Evolutionary conservation across 2,797 vertebrate species (phyloP), one percentile per base, ranked within the genome.

Genomic region (Trachops cirrhosus): DNA sequence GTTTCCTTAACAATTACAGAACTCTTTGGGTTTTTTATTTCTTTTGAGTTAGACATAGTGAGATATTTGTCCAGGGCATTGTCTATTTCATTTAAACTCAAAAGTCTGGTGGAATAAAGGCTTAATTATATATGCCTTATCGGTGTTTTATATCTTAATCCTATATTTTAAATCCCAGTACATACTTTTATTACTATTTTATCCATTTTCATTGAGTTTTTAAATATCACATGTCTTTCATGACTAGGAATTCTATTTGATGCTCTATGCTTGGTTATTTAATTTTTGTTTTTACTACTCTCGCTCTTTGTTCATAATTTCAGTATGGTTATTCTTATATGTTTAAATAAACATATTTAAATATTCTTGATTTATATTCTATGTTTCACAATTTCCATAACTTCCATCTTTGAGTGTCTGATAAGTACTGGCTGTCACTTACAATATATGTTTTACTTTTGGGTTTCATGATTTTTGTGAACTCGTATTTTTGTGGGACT

Each of bases 391-490:
- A 32, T 93, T 68, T 91, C 16, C 39, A 21, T 57, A 21, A 32
- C 73, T 74, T 95, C 29, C 32, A 24, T 67, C 50, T 80, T 26
- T 26, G 79, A 64, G 39, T 14, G 9, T 88, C 67, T 85, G 24
- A 11, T 37, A 87, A 79, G 26, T 26, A 15, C 37, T 88, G 57
- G 24, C 50, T 89, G 3, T 95, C 16, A 6, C 9, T 67, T 46
- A 32, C 29, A n/a, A 62, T 12, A 29, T 15, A 21, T 41, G 39
- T 15, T 71, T 87, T 91, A 64, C 48, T 85, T 88, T 86, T 7
- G 32, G 41, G 79, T 64, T 91, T 88, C 29, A 41, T n/a, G 59
- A n/a, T 64, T 93, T 96, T 89, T 86, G 26, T 59, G 46, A 95
- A 16, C 12, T 94, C 7, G 12, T 32, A 39, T 85, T 88, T 78